These are phyloP conservation scores for Scomberomorus guttatus DNA, from an alignment of 2,797 vertebrate species.

Conservation along the genomic window DNA sequence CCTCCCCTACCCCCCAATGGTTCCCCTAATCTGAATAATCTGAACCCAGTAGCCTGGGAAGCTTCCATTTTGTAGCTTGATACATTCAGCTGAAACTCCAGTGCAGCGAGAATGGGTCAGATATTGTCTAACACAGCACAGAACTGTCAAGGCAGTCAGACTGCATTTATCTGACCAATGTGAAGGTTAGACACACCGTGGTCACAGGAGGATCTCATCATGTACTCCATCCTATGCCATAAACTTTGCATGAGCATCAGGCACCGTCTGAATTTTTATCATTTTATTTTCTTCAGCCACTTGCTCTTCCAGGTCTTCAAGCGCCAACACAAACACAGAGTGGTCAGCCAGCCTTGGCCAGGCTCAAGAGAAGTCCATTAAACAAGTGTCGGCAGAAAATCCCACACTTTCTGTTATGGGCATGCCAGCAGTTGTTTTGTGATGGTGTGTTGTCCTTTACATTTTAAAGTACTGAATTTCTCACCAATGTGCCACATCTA, in stretches of 20 bases:
- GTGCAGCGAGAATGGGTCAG: constrained; percentile 6
- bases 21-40: constrained; percentile 10
- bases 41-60: not conserved
- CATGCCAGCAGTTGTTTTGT: constrained; percentile 25
- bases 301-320: constrained; percentile 22
- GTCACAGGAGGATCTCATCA: constrained; percentile 56
- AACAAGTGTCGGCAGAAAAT: constrained; percentile 80
- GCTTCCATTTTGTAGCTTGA: constrained; percentile 28
- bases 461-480: too few relatives aligned
- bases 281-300: constrained; percentile 48
- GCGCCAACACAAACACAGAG: constrained; percentile 28
- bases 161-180: constrained; percentile 28
- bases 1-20: too few relatives aligned
- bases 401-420: constrained; percentile 84
- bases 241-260: constrained; percentile 73
- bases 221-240: constrained; percentile 53
- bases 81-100: constrained; percentile 33
- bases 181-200: constrained; percentile 55
- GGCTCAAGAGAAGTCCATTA: constrained; percentile 79
- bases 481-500: not conserved
- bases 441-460: too few relatives aligned
- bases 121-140: constrained; percentile 29
- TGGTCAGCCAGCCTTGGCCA: constrained; percentile 63
- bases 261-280: constrained; percentile 65
- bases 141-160: constrained; percentile 34